phyloP scores from a whole-genome alignment of 2,888 invertebrate genomes.

The Latheticus oryzae region DNA sequence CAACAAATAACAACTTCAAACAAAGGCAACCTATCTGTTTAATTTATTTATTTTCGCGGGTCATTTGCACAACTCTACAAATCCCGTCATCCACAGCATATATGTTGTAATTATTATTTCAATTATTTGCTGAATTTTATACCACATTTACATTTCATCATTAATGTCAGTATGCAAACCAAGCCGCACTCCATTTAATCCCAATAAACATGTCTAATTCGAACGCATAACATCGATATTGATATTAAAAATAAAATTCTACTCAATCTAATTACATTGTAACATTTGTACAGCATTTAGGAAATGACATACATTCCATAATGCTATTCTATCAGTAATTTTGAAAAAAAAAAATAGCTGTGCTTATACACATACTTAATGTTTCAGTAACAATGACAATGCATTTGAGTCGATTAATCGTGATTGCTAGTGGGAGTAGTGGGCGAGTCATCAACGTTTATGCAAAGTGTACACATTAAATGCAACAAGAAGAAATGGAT shows the following conservation, averaged over 20 bases:
- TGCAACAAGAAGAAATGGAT: conserved; percentile 4
- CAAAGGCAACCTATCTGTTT: conserved; percentile 38
- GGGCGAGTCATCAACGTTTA: too few species aligned
- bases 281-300: too few species aligned
- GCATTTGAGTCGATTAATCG: too few species aligned
- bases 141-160: conserved; percentile 26
- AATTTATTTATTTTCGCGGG: conserved; percentile 39
- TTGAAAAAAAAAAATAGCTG: too few species aligned
- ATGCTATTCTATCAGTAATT: too few species aligned
- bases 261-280: too few species aligned
- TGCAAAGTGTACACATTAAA: too few species aligned
- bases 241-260: conserved; percentile 13
- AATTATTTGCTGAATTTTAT: conserved; percentile 30
- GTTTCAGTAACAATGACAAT: too few species aligned
- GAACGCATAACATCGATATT: conserved; percentile 10
- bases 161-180: conserved; percentile 21
- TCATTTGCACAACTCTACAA: conserved; percentile 29
- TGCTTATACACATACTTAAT: too few species aligned
- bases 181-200: conserved; percentile 24
- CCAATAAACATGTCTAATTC: conserved; percentile 17
- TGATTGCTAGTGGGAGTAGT: too few species aligned
- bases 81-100: conserved; percentile 20
- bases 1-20: conserved; percentile 36
- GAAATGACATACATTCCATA: too few species aligned
- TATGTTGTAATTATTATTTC: conserved; percentile 26